Base-by-base conservation (phyloP, 2,797 vertebrate genomes). In the Hippopotamyrus pictus region DNA sequence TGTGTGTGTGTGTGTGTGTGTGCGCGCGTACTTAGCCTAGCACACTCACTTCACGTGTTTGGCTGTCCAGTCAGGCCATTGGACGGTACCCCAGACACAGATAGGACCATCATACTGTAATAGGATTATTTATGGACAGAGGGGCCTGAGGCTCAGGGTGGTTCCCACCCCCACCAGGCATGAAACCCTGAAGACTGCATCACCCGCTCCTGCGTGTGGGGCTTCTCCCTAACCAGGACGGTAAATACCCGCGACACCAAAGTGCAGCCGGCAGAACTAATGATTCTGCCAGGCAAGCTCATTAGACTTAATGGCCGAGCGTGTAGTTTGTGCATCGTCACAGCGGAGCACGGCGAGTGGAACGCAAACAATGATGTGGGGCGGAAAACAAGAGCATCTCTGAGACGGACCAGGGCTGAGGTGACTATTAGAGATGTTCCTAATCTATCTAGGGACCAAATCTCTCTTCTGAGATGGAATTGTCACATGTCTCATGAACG, bases 251-350 rank as follows among this genome's bases (percentile, higher is more conserved):
- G 8, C n/a, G 17, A 22, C 37, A 48, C 53, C 11, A 88, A 88
- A 48, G 57, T 88, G 37, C 54, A 62, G 86, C 86, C 8, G 1
- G n/a, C 7, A 19, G 9, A 1, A 9, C 86, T 88, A 88, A 88
- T 65, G 86, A 88, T 37, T 41, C 25, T 8, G n/a, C 86, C 41
- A 19, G 9, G 62, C 57, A 65, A 46, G n/a, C 57, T 62, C 37
- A 88, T 88, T 88, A 65, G 86, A 22, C 57, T 12, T 88, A 88
- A 88, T 88, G 86, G 57, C 37, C 41, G 19, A 48, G 44, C 4
- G 22, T 37, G 33, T 41, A 62, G 17, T 3, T 3, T 29, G 48
- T 11, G 53, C 9, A 12, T 44, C 33, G 33, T 29, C 7, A 33
- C 29, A 3, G 37, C 8, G 9, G 19, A 44, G 33, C 3, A 17